phyloP scores from a whole-genome alignment of 2,797 vertebrate species.

The Bradypodion ventrale region DNA sequence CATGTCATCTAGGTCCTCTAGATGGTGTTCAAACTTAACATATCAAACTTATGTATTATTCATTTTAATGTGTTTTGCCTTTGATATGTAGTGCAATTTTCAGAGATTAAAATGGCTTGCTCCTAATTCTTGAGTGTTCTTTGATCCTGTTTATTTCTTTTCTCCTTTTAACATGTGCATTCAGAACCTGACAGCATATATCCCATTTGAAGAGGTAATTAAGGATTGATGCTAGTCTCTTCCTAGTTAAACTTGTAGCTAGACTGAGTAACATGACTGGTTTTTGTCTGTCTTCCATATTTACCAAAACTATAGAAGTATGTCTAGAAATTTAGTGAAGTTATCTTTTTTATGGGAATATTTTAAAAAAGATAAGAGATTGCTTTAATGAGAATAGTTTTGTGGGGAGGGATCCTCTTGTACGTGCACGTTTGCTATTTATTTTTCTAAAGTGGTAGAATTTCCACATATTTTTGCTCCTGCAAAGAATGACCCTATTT shows the following conservation, averaged over 20 bases:
- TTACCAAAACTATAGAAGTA: conserved; percentile 25
- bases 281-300: conserved; percentile 51
- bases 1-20: conserved; percentile 56
- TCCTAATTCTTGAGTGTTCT: conserved; percentile 70
- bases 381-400: not conserved
- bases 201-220: conserved; percentile 69
- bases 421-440: not conserved
- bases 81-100: conserved; percentile 69
- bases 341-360: conserved; percentile 28
- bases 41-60: conserved; percentile 62
- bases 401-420: not conserved
- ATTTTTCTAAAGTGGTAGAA: not conserved
- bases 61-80: conserved; percentile 62
- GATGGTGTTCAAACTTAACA: conserved; percentile 71
- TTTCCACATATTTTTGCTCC: not conserved
- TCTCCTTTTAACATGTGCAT: conserved; percentile 69
- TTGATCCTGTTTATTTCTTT: conserved; percentile 73
- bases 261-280: conserved; percentile 54
- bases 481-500: not conserved
- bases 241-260: conserved; percentile 55
- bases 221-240: conserved; percentile 50
- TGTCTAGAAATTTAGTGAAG: conserved; percentile 13
- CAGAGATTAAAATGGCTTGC: conserved; percentile 73
- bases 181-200: conserved; percentile 66
- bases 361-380: not conserved